phyloP scores from a whole-genome alignment of 2,113 vertebrate genomes.

The Toxotes chatareus region DNA sequence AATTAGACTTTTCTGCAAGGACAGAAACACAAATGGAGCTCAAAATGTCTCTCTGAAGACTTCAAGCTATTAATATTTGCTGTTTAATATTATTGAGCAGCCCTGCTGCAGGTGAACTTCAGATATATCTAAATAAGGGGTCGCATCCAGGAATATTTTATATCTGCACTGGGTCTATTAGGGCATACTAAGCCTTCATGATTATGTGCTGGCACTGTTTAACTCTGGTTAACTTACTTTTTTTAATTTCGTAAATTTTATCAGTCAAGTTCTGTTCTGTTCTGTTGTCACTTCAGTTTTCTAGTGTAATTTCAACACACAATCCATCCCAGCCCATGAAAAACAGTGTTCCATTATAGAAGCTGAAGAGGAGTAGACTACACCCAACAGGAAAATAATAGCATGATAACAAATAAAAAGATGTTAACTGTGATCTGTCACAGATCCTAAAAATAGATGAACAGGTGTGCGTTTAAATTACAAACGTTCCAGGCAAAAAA shows the following conservation, averaged over 20 bases:
- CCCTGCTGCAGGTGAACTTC: not conserved
- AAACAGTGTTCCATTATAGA: not conserved
- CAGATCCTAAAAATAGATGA: not conserved
- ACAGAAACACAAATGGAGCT: not conserved
- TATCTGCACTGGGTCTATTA: not conserved
- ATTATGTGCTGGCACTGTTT: not conserved
- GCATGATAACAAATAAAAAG: slow-evolving; percentile 9
- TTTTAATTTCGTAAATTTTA: not conserved
- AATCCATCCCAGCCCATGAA: not conserved
- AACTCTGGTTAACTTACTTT: not conserved
- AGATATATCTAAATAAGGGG: not conserved
- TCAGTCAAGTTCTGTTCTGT: not conserved
- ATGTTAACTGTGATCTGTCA: not conserved
- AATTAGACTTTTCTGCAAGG: not conserved
- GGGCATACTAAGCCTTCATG: not conserved
- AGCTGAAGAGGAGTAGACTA: not conserved
- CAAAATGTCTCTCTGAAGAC: not conserved
- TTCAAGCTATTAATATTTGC: not conserved
- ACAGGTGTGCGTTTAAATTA: not conserved
- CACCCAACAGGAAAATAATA: not conserved
- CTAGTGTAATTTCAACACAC: not conserved
- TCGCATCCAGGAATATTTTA: not conserved
- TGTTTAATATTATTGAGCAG: not conserved
- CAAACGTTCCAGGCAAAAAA: not conserved
- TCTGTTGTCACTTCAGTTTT: not conserved